Evolutionary conservation across 2,113 vertebrate species (phyloP), one percentile per base, ranked within the genome.

Genomic region (Sisor rabdophorus): DNA sequence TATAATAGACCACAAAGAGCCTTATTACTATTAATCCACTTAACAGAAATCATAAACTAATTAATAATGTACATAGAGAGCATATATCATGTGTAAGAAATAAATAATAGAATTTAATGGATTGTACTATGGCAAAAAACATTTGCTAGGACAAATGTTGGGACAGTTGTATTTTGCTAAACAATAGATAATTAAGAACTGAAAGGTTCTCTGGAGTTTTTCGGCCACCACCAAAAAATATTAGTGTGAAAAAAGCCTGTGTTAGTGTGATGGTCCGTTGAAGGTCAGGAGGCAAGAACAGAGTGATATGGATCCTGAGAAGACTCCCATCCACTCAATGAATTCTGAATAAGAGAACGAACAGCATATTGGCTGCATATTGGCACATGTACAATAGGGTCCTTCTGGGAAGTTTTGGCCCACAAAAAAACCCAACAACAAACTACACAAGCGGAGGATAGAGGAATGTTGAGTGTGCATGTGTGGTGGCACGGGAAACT

Each of bases 21-120:
- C 67, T 86, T 83, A 58, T 84, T 81, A 83, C 68, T 83, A 84
- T 83, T 84, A 84, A 78, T 86, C 90, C 73, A 84, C 67, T 81
- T 88, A 85, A 83, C 79, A 82, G 83, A 85, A 36, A 75, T 44
- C 36, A 81, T 4, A 72, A 48, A 73, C 60, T 63, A 50, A 55
- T 75, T 68, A 78, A 61, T 56, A 30, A 28, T 20, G 48, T 63
- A 24, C 13, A 44, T 53, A 36, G 60, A 56, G 69, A 65, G 47
- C 50, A 55, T 71, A 61, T 72, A 78, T 78, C 59, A 55, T 78
- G 22, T 72, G 69, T 19, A 64, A 72, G 53, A 71, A 63, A 48
- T 61, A 77, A 67, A 40, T 32, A 56, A 44, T 32, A 67, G 22
- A 20, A 63, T 26, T 47, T 30, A 56, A 56, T 76, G 22, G 52